Percentiles rank a stretch among this genome's conserved stretches.
phyloP scores from a whole-genome alignment of 2,797 vertebrate genomes.

The Schizothorax lantsangensis region DNA sequence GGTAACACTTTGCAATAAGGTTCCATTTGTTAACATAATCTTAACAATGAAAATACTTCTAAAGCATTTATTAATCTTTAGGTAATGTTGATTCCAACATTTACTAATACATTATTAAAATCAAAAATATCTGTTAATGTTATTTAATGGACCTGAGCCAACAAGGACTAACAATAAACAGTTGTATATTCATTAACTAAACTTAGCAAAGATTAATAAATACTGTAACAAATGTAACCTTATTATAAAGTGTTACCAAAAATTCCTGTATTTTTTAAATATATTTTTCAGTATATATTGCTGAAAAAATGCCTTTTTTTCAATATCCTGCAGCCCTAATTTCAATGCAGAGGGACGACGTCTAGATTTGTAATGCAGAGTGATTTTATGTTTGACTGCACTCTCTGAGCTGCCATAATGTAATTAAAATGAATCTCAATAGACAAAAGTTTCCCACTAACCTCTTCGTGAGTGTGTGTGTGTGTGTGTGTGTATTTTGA shows the following conservation, averaged over 20 bases:
- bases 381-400: slow-evolving; percentile 9
- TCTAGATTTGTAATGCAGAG: slow-evolving; percentile 28
- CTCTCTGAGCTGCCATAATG: slow-evolving; percentile 4
- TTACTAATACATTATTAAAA: not conserved
- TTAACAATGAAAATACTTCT: not conserved
- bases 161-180: not conserved
- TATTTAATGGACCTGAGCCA: not conserved
- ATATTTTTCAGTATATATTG: not conserved
- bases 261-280: not conserved
- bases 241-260: not conserved
- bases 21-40: not conserved
- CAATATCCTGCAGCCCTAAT: not conserved
- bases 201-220: not conserved
- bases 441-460: slow-evolving; percentile 20
- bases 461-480: not conserved
- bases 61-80: not conserved
- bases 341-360: not conserved
- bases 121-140: not conserved
- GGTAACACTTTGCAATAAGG: not conserved
- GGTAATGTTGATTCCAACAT: not conserved
- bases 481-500: not conserved
- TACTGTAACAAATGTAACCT: not conserved
- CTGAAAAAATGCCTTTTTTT: not conserved
- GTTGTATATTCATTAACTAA: not conserved
- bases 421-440: slow-evolving; percentile 28